Evolutionary conservation across 2,113 vertebrate genomes (phyloP), one percentile per base, ranked within the genome.

Genomic region (Uria aalge): DNA sequence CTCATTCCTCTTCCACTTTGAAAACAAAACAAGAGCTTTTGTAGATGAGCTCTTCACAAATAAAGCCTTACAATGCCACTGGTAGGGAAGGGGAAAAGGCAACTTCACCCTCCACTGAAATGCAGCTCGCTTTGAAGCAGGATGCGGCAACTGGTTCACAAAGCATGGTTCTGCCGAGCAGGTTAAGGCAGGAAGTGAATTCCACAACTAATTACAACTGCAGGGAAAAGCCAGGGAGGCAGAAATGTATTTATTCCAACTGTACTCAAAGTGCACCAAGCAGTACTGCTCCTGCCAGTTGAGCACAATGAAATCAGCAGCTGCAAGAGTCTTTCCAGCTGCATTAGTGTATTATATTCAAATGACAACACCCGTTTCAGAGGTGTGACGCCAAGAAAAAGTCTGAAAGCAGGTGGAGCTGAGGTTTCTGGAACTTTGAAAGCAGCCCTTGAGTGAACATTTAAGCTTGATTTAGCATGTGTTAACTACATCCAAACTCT

Each of bases 111-210:
- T 69, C 40, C 6, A 11, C 77, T 50, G 84, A 85, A 94, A 85
- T 3, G 24, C 53, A 69, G 80, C 88, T 62, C 48, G 79, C 88
- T 85, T 85, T 94, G 86, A 89, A 94, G 91, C 30, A 78, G 34
- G 60, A 92, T 9, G 12, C 88, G 92, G 88, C 53, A 78, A 92
- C 52, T 66, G n/a, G 80, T 85, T 82, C 3, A 2, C 87, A 95
- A 85, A 95, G 84, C 74, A 20, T 64, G 85, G 30, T 57, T 95
- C 92, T 52, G 91, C 69, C 0, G 67, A 95, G 94, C 97, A 97
- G 96, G 95, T 94, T 95, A 91, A 91, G 92, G 94, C 94, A 96
- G 96, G 94, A 94, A 96, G 88, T 73, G 86, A 96, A 97, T 96
- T 95, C 92, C 94, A 92, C 91, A 91, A 69, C 48, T 97, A 97